phyloP scores from a whole-genome alignment of 2,113 vertebrate species.

The Nicator chloris region DNA sequence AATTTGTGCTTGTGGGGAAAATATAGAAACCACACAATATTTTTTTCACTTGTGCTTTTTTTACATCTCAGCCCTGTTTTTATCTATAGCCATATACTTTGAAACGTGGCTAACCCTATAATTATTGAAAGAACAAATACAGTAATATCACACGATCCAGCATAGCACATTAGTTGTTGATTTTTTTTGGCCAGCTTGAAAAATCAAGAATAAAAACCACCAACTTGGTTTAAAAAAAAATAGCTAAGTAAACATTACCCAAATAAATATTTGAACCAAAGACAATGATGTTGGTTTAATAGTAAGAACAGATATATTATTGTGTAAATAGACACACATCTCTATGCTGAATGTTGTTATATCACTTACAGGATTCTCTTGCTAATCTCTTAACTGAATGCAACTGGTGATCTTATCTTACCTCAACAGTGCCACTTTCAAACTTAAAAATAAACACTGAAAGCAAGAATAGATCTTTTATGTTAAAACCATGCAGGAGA shows the following conservation, averaged over 20 bases:
- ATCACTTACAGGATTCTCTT: neutral
- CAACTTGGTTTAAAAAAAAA: neutral
- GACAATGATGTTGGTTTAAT: neutral
- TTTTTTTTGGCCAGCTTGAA: neutral
- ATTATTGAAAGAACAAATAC: conserved; percentile 53
- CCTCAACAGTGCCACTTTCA: neutral
- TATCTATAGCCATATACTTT: conserved; percentile 49
- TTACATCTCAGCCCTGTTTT: conserved; percentile 58
- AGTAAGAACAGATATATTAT: neutral
- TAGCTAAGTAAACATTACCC: neutral
- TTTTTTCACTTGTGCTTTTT: conserved; percentile 44
- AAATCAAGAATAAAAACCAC: neutral
- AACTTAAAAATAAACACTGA: conserved; percentile 30
- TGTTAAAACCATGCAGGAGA: conserved; percentile 17
- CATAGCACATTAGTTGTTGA: neutral
- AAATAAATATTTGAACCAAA: neutral
- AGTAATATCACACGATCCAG: neutral
- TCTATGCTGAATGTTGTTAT: neutral
- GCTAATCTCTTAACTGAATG: neutral
- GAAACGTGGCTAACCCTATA: conserved; percentile 33
- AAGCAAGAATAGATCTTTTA: conserved; percentile 20
- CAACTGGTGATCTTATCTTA: conserved; percentile 29
- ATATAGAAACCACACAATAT: conserved; percentile 54
- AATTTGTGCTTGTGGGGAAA: conserved; percentile 62
- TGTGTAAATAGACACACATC: neutral